Percentiles rank a stretch among this genome's conserved stretches.
These are phyloP conservation scores for Apis dorsata DNA, from an alignment of 1,140 invertebrate genomes.

Conservation along the genomic window DNA sequence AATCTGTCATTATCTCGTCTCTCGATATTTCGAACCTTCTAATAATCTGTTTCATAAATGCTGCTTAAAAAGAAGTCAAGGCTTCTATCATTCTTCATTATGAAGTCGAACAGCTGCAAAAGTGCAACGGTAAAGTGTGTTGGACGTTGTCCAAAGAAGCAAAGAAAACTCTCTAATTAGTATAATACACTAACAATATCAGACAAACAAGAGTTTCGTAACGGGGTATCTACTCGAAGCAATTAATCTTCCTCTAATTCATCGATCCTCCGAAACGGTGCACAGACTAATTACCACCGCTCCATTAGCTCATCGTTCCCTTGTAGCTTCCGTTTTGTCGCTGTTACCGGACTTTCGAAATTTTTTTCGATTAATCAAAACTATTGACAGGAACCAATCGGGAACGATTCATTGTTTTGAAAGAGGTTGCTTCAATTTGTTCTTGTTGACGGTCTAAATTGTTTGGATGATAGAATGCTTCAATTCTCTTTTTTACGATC, in stretches of 20 bases:
- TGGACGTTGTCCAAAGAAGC: constrained; percentile 35
- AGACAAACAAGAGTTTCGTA: constrained; percentile 20
- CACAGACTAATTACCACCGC: constrained; percentile 26
- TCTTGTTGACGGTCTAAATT: neutral
- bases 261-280: constrained; percentile 2
- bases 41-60: neutral
- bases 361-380: constrained; percentile 25
- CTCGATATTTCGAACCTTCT: neutral
- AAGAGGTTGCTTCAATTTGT: neutral
- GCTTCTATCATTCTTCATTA: constrained; percentile 41
- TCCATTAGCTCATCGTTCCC: constrained; percentile 27
- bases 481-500: neutral
- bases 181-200: constrained; percentile 34
- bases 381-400: neutral
- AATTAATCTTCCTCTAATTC: constrained; percentile 43
- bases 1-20: neutral
- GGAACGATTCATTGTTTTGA: neutral
- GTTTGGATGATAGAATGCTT: neutral
- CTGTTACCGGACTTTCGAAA: too few species aligned
- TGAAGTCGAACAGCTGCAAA: constrained; percentile 12
- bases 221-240: constrained; percentile 4
- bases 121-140: neutral
- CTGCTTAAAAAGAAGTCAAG: neutral
- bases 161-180: constrained; percentile 33
- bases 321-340: constrained; percentile 9